Evolutionary conservation across 2,113 vertebrate genomes (phyloP).

Genomic region (Tylochromis polylepis): DNA sequence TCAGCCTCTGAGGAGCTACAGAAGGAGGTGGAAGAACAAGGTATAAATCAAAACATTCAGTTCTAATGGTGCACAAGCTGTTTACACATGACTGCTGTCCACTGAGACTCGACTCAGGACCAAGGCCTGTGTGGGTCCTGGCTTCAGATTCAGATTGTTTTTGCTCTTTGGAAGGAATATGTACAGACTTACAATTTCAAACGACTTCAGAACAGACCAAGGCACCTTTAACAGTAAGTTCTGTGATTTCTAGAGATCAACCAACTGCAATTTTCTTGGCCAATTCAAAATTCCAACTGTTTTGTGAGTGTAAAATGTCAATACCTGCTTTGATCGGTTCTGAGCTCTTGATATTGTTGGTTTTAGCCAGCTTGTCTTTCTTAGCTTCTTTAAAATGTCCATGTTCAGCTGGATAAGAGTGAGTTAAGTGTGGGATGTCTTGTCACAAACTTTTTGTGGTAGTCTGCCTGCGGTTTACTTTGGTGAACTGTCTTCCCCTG

Average conservation of each 20-base stretch:
- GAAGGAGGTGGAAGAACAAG: conserved; percentile 53
- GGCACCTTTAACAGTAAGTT: background rate
- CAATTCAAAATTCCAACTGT: background rate
- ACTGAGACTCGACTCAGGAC: background rate
- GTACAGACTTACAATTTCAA: background rate
- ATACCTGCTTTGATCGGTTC: background rate
- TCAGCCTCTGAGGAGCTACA: conserved; percentile 60
- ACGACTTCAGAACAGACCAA: background rate
- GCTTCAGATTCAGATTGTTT: background rate
- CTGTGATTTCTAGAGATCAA: background rate
- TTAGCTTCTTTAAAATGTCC: background rate
- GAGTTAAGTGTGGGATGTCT: background rate
- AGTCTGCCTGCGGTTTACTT: background rate
- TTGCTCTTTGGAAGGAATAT: background rate
- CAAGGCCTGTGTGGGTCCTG: background rate
- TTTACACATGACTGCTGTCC: background rate
- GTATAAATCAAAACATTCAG: conserved; percentile 10
- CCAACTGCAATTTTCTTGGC: background rate
- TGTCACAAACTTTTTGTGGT: background rate
- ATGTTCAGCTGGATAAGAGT: background rate
- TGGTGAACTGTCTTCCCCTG: background rate
- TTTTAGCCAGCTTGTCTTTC: background rate
- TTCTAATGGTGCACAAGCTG: background rate
- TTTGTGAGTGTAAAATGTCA: background rate
- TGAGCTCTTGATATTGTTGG: background rate